Percentiles rank a stretch among this genome's conserved stretches.
Evolutionary conservation across 2,797 vertebrate species (phyloP).

Genomic region (Vultur gryphus): DNA sequence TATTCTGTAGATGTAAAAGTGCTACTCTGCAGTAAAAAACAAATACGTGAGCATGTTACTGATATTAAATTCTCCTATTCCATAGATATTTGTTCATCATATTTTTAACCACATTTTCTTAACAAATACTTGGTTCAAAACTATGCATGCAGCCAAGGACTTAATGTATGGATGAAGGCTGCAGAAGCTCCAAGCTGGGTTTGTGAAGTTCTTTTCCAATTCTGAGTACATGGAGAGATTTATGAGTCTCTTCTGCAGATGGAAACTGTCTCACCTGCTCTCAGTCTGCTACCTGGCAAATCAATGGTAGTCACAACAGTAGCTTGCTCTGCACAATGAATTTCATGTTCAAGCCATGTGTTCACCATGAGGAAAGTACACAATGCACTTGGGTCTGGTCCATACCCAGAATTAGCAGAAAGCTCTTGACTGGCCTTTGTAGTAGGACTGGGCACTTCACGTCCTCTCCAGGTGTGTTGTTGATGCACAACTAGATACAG

Average conservation of each 20-base stretch:
- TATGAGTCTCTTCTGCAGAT: neutral
- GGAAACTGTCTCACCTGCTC: slow-evolving; percentile 1
- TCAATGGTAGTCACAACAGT: neutral
- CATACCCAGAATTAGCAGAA: neutral
- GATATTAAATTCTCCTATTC: neutral
- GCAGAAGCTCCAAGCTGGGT: neutral
- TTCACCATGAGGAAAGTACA: neutral
- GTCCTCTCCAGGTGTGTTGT: neutral
- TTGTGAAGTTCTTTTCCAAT: neutral
- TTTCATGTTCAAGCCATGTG: neutral
- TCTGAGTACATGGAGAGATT: neutral
- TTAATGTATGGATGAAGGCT: neutral
- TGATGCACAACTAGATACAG: neutral
- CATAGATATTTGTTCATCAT: neutral
- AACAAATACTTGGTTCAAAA: neutral
- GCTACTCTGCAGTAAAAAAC: neutral
- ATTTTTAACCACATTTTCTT: neutral
- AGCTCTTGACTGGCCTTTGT: neutral
- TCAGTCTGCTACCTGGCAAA: neutral
- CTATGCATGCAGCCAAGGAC: neutral
- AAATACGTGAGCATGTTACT: neutral
- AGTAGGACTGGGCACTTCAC: neutral
- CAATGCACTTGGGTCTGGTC: neutral
- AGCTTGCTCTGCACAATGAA: neutral
- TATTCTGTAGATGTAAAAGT: neutral